These are phyloP conservation scores for Antheraea yamamai DNA, from an alignment of 2,888 invertebrate genomes.

Conservation along the genomic window DNA sequence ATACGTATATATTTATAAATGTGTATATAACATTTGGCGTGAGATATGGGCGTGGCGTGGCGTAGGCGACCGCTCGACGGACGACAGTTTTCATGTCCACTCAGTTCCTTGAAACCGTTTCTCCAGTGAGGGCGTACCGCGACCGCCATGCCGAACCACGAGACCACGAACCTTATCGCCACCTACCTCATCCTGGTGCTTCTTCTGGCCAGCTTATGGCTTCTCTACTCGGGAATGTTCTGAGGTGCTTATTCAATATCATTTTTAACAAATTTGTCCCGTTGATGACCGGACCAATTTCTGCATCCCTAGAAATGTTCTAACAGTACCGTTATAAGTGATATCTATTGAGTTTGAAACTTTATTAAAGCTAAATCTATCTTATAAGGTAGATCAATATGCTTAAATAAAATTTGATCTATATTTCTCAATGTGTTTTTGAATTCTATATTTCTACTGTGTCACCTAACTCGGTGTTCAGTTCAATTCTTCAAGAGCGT, in stretches of 20 bases:
- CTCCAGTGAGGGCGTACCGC: constrained; percentile 62
- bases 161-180: constrained; percentile 85
- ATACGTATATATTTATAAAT: constrained; percentile 64
- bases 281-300: not conserved
- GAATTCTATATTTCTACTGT: no score
- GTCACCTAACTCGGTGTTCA: no score
- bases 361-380: not conserved
- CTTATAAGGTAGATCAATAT: no score
- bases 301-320: not conserved
- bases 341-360: not conserved
- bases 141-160: constrained; percentile 77
- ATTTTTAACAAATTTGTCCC: constrained; percentile 6
- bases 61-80: constrained; percentile 50
- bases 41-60: constrained; percentile 52
- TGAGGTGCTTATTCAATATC: constrained; percentile 58
- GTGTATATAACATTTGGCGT: constrained; percentile 49
- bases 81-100: constrained; percentile 45
- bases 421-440: no score
- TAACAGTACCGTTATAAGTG: not conserved
- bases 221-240: constrained; percentile 85
- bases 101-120: constrained; percentile 66
- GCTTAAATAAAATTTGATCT: no score
- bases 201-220: constrained; percentile 85
- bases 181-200: constrained; percentile 87
- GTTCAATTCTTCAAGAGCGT: no score